These are phyloP conservation scores for Vandiemenella viatica DNA, from an alignment of 2,888 invertebrate genomes.

Conservation along the genomic window DNA sequence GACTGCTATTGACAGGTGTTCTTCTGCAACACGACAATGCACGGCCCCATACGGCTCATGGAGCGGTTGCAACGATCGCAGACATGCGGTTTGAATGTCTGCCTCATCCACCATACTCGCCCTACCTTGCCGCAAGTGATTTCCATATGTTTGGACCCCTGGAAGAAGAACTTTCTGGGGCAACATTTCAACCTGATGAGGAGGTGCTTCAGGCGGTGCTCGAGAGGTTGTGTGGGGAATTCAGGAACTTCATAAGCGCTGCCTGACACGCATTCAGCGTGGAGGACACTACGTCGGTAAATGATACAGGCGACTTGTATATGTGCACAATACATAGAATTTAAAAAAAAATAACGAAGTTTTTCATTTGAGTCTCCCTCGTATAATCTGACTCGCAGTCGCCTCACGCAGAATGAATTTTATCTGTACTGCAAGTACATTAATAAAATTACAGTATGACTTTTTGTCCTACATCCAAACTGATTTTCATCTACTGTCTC, in stretches of 20 bases:
- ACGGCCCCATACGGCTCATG: neutral
- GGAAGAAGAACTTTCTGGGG: neutral
- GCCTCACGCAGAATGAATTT: no score
- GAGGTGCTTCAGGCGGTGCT: neutral
- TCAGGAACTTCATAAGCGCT: neutral
- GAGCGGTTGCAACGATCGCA: neutral
- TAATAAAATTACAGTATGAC: no score
- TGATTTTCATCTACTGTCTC: no score
- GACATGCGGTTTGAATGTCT: neutral
- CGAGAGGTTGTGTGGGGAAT: neutral
- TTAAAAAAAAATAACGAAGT: neutral
- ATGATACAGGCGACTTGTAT: neutral
- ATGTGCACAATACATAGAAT: neutral
- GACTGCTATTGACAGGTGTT: neutral
- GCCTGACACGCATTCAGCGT: neutral
- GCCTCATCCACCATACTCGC: neutral
- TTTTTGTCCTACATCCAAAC: no score
- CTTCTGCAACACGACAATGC: neutral
- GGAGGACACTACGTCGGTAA: no score
- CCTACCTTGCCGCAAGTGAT: neutral
- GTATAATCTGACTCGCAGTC: no score
- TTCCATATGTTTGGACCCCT: neutral
- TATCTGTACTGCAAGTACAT: no score
- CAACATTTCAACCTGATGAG: neutral
- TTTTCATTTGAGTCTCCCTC: constrained; percentile 1